Base-by-base conservation (phyloP, 2,797 vertebrate species). In the Galagoides demidoff region DNA sequence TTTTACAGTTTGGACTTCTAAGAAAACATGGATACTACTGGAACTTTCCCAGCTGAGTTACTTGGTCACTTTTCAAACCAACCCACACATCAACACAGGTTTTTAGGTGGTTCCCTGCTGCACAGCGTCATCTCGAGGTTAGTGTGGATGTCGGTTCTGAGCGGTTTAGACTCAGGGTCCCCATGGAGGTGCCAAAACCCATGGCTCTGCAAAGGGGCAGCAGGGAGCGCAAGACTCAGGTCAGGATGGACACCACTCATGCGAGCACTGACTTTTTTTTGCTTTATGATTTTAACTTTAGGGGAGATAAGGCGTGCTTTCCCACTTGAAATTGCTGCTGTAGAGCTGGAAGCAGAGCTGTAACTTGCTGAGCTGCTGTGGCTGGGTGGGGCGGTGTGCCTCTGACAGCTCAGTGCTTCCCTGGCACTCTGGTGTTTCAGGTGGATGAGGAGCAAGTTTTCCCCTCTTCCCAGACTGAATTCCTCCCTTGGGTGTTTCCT, bases 21-120 rank as follows among this genome's bases (percentile, higher is more conserved):
- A 57, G 68, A n/a, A 92, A 91, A 94, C 85, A 84, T 61, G 90
- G 95, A 90, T 92, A 90, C 97, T 94, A 96, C 97, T 97, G 94
- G 96, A 97, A 94, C 5, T n/a, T 83, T 76, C 78, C 73, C 63
- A 85, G 82, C 57, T 64, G 78, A 90, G 70, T 82, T 64, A 85
- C 85, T 5, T 43, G 93, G 84, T 94, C 77, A 73, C 92, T 85
- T 90, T 73, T 84, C 64, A 52, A 3, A 77, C 59, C 61, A 39
- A 87, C 61, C 68, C 76, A 20, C 61, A 34, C 2, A 19, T 52
- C 63, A 82, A 73, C 63, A 34, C 94, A 76, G 78, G 90, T 31
- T 29, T 52, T 52, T 14, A n/a, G 87, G 94, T 43, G 73, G 94
- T 19, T 37, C 87, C 91, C 29, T 76, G 55, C 79, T 37, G 59